Base-by-base conservation (phyloP, 2,113 vertebrate species). In the Sebastes fasciatus region DNA sequence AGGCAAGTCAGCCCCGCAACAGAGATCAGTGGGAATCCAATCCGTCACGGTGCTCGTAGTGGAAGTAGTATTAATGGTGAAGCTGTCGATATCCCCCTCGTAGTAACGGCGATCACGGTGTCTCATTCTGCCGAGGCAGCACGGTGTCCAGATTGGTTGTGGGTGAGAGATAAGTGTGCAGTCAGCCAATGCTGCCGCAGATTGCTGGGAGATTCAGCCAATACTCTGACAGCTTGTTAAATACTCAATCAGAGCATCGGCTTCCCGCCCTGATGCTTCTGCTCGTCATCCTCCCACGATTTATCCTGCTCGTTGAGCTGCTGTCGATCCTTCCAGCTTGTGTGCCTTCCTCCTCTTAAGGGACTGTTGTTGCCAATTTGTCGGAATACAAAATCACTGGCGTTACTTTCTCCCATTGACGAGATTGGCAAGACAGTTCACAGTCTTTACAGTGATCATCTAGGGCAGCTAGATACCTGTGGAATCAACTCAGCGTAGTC, bases 151-250 rank as follows among this genome's bases (percentile, higher is more conserved):
- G 86, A 88, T 79, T 82, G 87, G 84, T 42, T 34, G 86, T 84
- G 87, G 80, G 83, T 52, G 84, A 12, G 77, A 60, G 80, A 85
- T 55, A 57, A 34, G 82, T 61, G 88, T 55, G 78, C 58, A 48
- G 79, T 91, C 91, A 86, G 88, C 89, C 87, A 82, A 86, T 87
- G 73, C 60, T 73, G 54, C 80, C 43, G 23, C 79, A 84, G 86
- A 89, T 84, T 89, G 84, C 66, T 71, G 71, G 14, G 5, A 60
- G 61, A 82, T 68, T 80, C 77, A 74, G 88, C 83, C 83, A 91
- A 92, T 83, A 76, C 58, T 61, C 77, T 46, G 77, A 76, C 87
- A 83, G 86, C 77, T 88, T 85, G 86, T 90, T 91, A 82, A 87
- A 83, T 54, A 69, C 88, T 91, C 75, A 70, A 78, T 87, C 79